A percentile compares a stretch with the other conserved stretches of the same genome.
These are phyloP conservation scores for Mustelus asterias DNA, from an alignment of 2,113 vertebrate species.

Conservation along the genomic window DNA sequence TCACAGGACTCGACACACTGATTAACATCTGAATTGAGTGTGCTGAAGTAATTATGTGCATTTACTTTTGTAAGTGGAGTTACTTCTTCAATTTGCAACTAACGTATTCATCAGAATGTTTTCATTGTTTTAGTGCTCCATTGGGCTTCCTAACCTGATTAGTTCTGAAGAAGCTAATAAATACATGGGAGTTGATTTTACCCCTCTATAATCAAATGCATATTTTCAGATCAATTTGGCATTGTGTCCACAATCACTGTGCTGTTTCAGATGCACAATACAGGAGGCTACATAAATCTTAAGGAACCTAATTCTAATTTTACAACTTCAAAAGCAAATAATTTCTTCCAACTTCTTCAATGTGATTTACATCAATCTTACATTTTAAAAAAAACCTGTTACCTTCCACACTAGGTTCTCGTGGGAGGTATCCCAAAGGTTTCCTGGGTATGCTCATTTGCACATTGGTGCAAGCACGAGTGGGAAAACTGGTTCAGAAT, in stretches of 20 bases:
- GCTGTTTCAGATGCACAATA: not conserved
- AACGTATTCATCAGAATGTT: not conserved
- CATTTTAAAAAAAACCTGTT: not conserved
- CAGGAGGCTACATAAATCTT: not conserved
- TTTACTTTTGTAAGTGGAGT: constrained; percentile 8
- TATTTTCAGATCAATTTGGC: not conserved
- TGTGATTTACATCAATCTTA: not conserved
- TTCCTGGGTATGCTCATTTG: not conserved
- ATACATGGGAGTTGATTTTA: not conserved
- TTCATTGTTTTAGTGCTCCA: not conserved
- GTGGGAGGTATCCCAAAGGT: not conserved
- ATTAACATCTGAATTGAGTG: constrained; percentile 26
- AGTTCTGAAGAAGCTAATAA: not conserved
- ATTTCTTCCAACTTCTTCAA: not conserved
- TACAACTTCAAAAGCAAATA: not conserved
- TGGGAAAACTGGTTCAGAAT: not conserved
- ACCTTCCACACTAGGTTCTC: not conserved
- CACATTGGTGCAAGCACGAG: not conserved
- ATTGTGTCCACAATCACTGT: not conserved
- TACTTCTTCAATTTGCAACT: not conserved
- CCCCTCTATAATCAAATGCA: not conserved
- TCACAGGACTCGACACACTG: not conserved
- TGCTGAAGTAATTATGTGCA: not conserved
- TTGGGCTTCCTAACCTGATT: not conserved
- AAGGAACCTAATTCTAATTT: not conserved